These are phyloP conservation scores for Trichomalopsis sarcophagae DNA, from an alignment of 1,140 invertebrate species.

Conservation along the genomic window DNA sequence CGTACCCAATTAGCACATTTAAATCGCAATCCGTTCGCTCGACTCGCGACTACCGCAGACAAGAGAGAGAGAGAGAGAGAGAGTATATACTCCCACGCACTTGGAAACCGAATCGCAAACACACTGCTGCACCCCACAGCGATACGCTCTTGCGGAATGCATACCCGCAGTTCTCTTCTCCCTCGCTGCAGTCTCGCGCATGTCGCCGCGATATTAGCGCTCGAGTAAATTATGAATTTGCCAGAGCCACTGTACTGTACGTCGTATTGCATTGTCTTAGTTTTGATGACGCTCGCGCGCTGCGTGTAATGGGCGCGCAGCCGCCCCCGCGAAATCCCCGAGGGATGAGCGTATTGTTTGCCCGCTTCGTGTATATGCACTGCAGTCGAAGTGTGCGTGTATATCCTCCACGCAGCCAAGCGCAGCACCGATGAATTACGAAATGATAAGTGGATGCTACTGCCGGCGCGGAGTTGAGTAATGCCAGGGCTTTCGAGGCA, in stretches of 20 bases:
- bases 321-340: neutral
- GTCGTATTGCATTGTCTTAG: slow-evolving; percentile 11
- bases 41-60: too few species aligned
- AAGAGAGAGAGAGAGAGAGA: too few species aligned
- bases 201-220: slow-evolving; percentile 44
- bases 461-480: neutral
- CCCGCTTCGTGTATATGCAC: neutral
- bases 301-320: neutral
- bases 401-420: too few species aligned
- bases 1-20: too few species aligned
- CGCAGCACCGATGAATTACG: too few species aligned
- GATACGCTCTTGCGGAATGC: neutral
- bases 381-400: neutral
- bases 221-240: slow-evolving; percentile 42
- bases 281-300: neutral
- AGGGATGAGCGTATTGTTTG: neutral
- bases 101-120: neutral
- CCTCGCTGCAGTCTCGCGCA: neutral
- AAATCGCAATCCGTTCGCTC: neutral
- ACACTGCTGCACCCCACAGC: too few species aligned
- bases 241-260: neutral
- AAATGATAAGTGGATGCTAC: neutral
- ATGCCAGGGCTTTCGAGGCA: neutral
- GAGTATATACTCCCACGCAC: neutral
- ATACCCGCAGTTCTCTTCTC: neutral